A percentile compares a stretch with the other conserved stretches of the same genome.
Evolutionary conservation across 2,888 invertebrate genomes (phyloP).

Genomic region (Thera obeliscata): DNA sequence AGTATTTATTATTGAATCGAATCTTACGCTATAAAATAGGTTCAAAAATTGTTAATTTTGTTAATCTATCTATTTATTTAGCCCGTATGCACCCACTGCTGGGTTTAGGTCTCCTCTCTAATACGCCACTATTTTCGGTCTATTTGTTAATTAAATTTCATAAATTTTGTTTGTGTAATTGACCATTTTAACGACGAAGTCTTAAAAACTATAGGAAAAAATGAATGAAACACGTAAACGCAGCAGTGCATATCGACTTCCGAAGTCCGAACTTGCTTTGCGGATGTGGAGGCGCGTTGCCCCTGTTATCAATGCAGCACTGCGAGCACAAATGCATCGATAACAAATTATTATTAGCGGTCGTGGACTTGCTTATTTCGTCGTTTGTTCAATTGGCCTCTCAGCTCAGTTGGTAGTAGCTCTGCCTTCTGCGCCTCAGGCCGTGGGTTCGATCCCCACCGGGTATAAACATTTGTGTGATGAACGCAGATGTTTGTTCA

Average conservation of each 20-base stretch:
- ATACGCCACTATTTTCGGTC: too few species aligned
- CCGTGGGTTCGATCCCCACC: too few species aligned
- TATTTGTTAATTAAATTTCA: background rate
- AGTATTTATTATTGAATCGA: too few species aligned
- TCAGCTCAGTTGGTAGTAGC: too few species aligned
- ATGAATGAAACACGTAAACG: conserved; percentile 3
- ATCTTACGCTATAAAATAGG: background rate
- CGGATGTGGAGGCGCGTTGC: conserved; percentile 30
- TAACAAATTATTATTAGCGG: background rate
- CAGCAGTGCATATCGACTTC: conserved; percentile 23
- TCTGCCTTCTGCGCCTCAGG: too few species aligned
- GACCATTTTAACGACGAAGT: background rate
- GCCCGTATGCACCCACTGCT: too few species aligned
- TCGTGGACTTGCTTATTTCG: background rate
- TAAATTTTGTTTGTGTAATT: background rate
- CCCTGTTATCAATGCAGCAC: conserved; percentile 23
- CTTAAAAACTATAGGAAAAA: background rate
- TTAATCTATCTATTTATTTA: too few species aligned
- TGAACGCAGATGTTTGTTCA: too few species aligned
- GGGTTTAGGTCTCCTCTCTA: too few species aligned
- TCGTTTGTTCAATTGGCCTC: background rate
- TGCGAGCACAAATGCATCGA: conserved; percentile 4
- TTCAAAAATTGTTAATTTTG: background rate
- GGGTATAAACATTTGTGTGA: too few species aligned
- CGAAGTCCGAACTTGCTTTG: conserved; percentile 10